Percentiles rank a stretch among this genome's conserved stretches.
Evolutionary conservation across 2,113 vertebrate species (phyloP).

Genomic region (Trichomycterus rosablanca): DNA sequence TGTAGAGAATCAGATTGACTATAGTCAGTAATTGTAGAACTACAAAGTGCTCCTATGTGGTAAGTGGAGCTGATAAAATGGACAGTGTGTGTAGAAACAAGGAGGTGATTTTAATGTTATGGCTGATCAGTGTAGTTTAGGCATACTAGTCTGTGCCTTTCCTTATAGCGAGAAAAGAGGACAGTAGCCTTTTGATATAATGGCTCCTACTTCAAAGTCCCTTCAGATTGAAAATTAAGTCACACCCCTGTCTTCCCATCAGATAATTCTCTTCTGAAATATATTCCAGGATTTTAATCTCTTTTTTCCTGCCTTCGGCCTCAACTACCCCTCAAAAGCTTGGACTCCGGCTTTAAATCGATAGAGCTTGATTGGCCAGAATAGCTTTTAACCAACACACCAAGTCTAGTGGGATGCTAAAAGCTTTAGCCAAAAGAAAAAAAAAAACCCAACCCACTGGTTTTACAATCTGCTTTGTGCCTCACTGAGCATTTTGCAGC

Average conservation of each 20-base stretch:
- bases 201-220: too few species aligned
- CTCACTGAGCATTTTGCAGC: not conserved
- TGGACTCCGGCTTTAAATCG: conserved; percentile 4
- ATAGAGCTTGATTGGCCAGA: conserved; percentile 30
- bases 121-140: too few species aligned
- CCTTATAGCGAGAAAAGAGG: too few species aligned
- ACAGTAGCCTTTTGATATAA: too few species aligned
- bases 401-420: conserved; percentile 5
- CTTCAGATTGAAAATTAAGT: too few species aligned
- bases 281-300: conserved; percentile 27
- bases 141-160: too few species aligned
- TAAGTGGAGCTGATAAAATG: too few species aligned
- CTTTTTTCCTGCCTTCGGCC: conserved; percentile 5
- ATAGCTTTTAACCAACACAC: conserved; percentile 23
- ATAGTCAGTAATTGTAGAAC: too few species aligned
- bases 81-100: too few species aligned
- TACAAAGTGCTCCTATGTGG: too few species aligned
- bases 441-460: not conserved
- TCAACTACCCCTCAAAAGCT: conserved; percentile 20
- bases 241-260: not conserved
- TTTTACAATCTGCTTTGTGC: not conserved
- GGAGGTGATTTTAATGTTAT: too few species aligned
- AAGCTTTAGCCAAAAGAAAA: conserved; percentile 23
- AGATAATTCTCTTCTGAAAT: conserved; percentile 18
- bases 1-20: too few species aligned